Evolutionary conservation across 2,888 invertebrate species (phyloP), one percentile per base, ranked within the genome.

Genomic region (Drosophila putrida): DNA sequence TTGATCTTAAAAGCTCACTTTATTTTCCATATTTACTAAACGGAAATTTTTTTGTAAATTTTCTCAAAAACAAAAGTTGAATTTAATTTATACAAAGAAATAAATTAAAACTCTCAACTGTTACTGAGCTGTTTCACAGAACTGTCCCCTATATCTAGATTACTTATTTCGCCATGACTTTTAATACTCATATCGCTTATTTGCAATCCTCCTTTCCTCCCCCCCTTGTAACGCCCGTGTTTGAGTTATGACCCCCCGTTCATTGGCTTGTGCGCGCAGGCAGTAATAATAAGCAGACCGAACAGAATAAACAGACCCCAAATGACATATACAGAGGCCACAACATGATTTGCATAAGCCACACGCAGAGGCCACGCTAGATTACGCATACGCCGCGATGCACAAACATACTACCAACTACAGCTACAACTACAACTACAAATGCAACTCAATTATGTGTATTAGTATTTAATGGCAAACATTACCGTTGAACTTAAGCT

Each of bases 321-420:
- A 38, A 36, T 67, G 71, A 35, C 54, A 55, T 33, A 25, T 44
- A 38, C 15, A 68, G 54, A 38, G 63, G 13, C 61, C 57, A 35
- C 64, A 67, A 47, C 58, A 71, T 63, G 59, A 65, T 78, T 77
- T 77, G 71, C 77, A 77, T 77, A 77, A 71, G 71, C 75, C 49
- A 53, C 78, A 75, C 47, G 59, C 63, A 59, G 59, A 46, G 60
- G 47, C 38, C n/a, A 62, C 39, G 63, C 57, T 54, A 75, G 60
- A 79, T 71, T 79, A 78, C 67, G 41, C 64, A 71, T 46, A 78
- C 79, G 67, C 75, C 61, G 62, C 53, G 50, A 51, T 63, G 72
- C 51, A 20, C 57, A 70, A 53, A 63, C 60, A 69, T n/a, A 25
- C 36, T 3, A 27, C 36, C 13, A 4, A 9, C 31, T 31, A 6